Percentiles rank a stretch among this genome's conserved stretches.
Evolutionary conservation across 2,888 invertebrate species (phyloP).

Genomic region (Mythimna ferrago): DNA sequence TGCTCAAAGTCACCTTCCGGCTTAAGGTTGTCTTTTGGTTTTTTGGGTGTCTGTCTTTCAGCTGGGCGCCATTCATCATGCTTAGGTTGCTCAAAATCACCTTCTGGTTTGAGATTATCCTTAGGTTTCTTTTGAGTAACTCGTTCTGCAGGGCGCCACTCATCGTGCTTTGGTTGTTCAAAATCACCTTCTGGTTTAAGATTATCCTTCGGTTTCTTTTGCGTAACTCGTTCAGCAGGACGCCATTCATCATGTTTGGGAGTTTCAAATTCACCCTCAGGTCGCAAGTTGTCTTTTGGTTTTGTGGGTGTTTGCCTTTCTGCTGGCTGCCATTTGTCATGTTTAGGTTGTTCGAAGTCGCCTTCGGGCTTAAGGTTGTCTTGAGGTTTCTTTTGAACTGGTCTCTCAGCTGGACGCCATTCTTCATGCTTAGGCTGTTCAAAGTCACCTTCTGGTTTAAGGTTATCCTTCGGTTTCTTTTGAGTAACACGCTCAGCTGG

Average conservation of each 20-base stretch:
- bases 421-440: constrained; percentile 83
- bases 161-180: constrained; percentile 77
- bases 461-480: constrained; percentile 91
- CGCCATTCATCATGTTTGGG: constrained; percentile 82
- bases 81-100: constrained; percentile 81
- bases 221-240: constrained; percentile 39
- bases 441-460: constrained; percentile 91
- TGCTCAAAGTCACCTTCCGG: constrained; percentile 57
- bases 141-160: constrained; percentile 80
- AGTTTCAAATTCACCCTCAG: constrained; percentile 87
- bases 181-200: constrained; percentile 90
- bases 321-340: constrained; percentile 82
- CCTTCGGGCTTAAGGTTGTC: constrained; percentile 91
- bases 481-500: constrained; percentile 78
- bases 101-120: constrained; percentile 91
- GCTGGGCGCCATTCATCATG: constrained; percentile 65
- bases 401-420: constrained; percentile 82
- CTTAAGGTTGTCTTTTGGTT: constrained; percentile 48
- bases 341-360: constrained; percentile 84
- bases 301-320: constrained; percentile 73
- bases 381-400: constrained; percentile 72
- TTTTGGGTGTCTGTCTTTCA: constrained; percentile 32
- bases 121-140: constrained; percentile 65
- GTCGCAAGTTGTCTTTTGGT: constrained; percentile 89
- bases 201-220: constrained; percentile 86